Percentiles rank a stretch among this genome's conserved stretches.
Evolutionary conservation across 2,888 invertebrate genomes (phyloP).

Genomic region (Cheilosia soror): DNA sequence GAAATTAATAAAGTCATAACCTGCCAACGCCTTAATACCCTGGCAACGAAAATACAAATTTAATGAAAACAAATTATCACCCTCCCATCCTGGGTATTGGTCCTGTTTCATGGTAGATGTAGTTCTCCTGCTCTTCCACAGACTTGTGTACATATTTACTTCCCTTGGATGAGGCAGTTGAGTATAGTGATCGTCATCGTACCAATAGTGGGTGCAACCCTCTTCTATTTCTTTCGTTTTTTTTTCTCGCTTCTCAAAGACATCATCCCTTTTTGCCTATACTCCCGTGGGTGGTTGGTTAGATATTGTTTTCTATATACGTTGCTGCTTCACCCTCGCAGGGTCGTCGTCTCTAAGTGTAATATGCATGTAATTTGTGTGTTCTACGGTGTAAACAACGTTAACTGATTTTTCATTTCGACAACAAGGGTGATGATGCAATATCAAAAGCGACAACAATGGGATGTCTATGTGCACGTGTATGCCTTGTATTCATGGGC

Average conservation of each 20-base stretch:
- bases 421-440: constrained; percentile 73
- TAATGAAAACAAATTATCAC: constrained; percentile 77
- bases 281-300: constrained; percentile 30
- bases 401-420: constrained; percentile 75
- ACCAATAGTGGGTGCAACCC: constrained; percentile 63
- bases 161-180: constrained; percentile 4
- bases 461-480: constrained; percentile 59
- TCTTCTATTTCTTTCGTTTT: constrained; percentile 17
- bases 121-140: constrained; percentile 31
- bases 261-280: constrained; percentile 33
- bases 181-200: constrained; percentile 61
- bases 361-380: constrained; percentile 75
- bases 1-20: constrained; percentile 78
- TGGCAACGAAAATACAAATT: constrained; percentile 75
- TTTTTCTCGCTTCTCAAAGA: constrained; percentile 7
- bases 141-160: constrained; percentile 68
- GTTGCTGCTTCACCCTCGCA: constrained; percentile 23
- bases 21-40: constrained; percentile 77
- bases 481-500: constrained; percentile 64
- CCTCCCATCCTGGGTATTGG: constrained; percentile 54
- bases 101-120: constrained; percentile 15
- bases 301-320: constrained; percentile 39
- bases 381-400: constrained; percentile 73
- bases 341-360: constrained; percentile 60
- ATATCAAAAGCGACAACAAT: constrained; percentile 44